These are phyloP conservation scores for Silurus aristotelis DNA, from an alignment of 2,797 vertebrate species.

Conservation along the genomic window DNA sequence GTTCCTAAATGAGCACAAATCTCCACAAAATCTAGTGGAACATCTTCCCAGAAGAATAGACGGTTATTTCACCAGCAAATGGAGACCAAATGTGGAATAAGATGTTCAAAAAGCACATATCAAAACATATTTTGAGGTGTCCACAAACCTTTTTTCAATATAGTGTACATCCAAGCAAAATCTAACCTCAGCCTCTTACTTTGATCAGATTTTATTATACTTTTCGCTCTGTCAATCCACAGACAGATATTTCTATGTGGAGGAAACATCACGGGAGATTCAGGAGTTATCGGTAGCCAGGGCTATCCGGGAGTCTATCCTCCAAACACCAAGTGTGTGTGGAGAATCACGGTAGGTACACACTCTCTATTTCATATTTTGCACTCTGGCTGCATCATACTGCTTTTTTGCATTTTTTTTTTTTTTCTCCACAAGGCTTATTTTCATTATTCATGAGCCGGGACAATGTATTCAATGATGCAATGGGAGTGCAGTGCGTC, in stretches of 20 bases:
- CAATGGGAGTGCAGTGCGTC: constrained; percentile 27
- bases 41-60: too few relatives aligned
- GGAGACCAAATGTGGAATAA: too few relatives aligned
- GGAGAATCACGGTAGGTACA: constrained; percentile 95
- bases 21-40: too few relatives aligned
- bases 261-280: constrained; percentile 88
- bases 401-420: not conserved
- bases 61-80: too few relatives aligned
- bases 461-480: constrained; percentile 24
- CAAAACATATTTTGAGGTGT: too few relatives aligned
- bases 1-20: too few relatives aligned
- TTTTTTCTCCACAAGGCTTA: not conserved
- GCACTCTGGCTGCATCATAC: not conserved
- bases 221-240: constrained; percentile 32
- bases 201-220: not conserved
- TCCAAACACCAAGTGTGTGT: constrained; percentile 96
- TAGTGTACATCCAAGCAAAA: too few relatives aligned
- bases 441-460: not conserved
- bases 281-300: constrained; percentile 95
- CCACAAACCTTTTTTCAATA: too few relatives aligned
- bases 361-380: not conserved
- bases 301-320: constrained; percentile 98
- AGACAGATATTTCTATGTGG: constrained; percentile 91
- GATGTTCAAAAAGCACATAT: too few relatives aligned
- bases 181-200: not conserved